Conservation (phyloP, 1,140 invertebrate genomes). For the Lasioglossum albipes region DNA sequence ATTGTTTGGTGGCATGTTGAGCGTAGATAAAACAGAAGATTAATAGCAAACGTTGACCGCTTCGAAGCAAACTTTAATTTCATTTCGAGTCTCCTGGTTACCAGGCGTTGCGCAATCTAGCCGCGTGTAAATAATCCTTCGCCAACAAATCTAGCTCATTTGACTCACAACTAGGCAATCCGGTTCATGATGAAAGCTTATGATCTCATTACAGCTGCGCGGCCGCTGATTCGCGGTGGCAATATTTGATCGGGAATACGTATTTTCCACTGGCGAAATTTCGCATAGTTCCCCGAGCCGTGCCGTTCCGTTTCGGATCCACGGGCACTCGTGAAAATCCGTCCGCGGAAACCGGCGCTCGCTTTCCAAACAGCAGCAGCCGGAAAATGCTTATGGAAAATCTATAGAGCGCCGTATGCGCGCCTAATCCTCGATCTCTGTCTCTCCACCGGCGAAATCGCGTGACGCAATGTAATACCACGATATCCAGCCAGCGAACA, state of each 20-base stretch:
- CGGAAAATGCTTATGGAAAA: constrained; percentile 39
- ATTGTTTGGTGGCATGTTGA: too few relatives aligned
- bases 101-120: too few relatives aligned
- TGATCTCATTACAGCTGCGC: constrained; percentile 20
- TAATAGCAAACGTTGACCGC: too few relatives aligned
- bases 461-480: constrained; percentile 5
- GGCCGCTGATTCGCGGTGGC: neutral
- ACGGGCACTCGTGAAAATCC: constrained; percentile 19
- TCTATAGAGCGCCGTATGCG: constrained; percentile 17
- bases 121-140: constrained; percentile 3
- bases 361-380: constrained; percentile 31
- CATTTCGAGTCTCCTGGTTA: too few relatives aligned
- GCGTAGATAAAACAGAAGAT: too few relatives aligned
- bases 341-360: neutral
- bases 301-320: neutral
- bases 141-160: neutral
- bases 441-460: neutral
- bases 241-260: constrained; percentile 29
- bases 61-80: too few relatives aligned
- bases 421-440: constrained; percentile 5
- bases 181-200: constrained; percentile 31
- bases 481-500: neutral
- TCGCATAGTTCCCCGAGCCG: neutral
- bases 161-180: constrained; percentile 9
- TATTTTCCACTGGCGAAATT: constrained; percentile 7